A percentile compares a stretch with the other conserved stretches of the same genome.
These are phyloP conservation scores for Ophioderma brevispina DNA, from an alignment of 35 echinoderm and acorn worm species.

Conservation along the genomic window DNA sequence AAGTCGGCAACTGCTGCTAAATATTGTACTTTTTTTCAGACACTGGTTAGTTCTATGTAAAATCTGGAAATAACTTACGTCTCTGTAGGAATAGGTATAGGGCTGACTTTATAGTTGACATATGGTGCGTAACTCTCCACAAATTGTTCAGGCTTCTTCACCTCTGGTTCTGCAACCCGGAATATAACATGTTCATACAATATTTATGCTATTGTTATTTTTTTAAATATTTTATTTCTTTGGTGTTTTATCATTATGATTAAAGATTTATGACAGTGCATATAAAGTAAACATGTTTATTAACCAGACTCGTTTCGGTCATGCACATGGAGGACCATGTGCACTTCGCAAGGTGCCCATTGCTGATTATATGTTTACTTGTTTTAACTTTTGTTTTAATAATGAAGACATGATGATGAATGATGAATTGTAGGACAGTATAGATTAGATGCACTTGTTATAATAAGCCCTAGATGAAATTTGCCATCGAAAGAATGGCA, in stretches of 20 bases:
- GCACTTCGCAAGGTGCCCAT: background rate
- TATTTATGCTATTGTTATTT: background rate
- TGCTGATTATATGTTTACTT: too few species aligned
- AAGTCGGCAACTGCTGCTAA: background rate
- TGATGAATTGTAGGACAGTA: too few species aligned
- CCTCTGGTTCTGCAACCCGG: conserved; percentile 58
- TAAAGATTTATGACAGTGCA: background rate
- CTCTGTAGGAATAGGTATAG: conserved; percentile 88
- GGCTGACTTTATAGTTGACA: conserved; percentile 94
- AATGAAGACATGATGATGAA: too few species aligned
- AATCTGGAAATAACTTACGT: conserved; percentile 51
- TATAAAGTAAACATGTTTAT: background rate
- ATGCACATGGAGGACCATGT: background rate
- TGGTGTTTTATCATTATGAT: background rate
- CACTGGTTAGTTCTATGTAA: background rate
- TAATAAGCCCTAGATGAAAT: too few species aligned
- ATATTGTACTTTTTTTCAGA: background rate
- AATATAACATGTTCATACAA: background rate
- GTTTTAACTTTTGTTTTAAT: too few species aligned
- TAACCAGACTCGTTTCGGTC: background rate
- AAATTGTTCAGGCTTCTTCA: conserved; percentile 94
- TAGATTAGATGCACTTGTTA: too few species aligned
- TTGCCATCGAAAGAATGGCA: too few species aligned
- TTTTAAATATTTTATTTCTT: background rate
- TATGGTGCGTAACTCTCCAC: conserved; percentile 78